phyloP scores from a whole-genome alignment of 2,113 vertebrate genomes.

The Leptodactylus fuscus region DNA sequence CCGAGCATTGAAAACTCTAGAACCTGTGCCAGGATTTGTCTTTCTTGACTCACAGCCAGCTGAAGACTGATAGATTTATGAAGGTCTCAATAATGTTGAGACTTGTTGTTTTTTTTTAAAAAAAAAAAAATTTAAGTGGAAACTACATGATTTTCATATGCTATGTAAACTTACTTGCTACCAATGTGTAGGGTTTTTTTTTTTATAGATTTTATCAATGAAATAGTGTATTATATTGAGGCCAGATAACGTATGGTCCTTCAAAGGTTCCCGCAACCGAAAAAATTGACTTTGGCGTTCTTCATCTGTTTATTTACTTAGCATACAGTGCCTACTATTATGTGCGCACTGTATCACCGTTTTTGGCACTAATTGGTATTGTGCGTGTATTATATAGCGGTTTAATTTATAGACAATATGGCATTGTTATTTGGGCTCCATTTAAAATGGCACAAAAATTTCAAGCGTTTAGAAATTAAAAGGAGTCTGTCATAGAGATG shows the following conservation, averaged over 20 bases:
- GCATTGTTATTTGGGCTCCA: neutral
- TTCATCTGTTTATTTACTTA: no score
- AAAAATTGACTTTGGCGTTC: no score
- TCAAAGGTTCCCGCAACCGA: no score
- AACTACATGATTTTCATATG: neutral
- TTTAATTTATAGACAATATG: neutral
- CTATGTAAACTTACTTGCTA: neutral
- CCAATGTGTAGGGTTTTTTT: no score
- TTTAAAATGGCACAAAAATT: neutral
- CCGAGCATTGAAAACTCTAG: conserved; percentile 6
- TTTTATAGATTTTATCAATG: neutral
- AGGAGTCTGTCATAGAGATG: no score
- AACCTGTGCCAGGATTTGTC: conserved; percentile 31
- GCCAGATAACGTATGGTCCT: no score
- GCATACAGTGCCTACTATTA: no score
- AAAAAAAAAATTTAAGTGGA: neutral
- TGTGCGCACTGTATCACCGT: no score
- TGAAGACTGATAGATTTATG: conserved; percentile 34
- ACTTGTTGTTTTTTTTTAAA: conserved; percentile 24
- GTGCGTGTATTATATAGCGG: neutral
- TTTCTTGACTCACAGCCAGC: neutral
- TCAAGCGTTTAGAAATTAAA: no score
- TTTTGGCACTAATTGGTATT: no score
- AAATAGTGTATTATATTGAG: neutral
- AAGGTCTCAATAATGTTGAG: conserved; percentile 21